These are phyloP conservation scores for Lagodon rhomboides DNA, from an alignment of 2,797 vertebrate species.

Conservation along the genomic window DNA sequence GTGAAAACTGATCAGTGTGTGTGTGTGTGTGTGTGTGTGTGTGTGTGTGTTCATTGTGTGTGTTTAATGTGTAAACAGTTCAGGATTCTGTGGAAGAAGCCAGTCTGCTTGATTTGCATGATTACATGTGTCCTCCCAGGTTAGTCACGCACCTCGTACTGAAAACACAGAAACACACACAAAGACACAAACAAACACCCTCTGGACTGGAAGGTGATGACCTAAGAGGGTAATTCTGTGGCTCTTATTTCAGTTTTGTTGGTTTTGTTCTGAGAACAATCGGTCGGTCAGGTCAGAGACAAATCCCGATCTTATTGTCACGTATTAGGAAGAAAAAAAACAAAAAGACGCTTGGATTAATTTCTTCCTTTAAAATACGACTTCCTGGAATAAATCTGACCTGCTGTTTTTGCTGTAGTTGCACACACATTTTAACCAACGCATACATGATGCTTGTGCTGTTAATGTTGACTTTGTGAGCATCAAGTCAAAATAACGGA, in stretches of 20 bases:
- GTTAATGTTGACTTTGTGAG: not conserved
- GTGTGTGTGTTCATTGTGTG: not conserved
- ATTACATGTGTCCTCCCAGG: not conserved
- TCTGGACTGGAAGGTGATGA: not conserved
- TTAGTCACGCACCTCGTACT: not conserved
- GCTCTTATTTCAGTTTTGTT: too few relatives aligned
- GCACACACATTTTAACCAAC: too few relatives aligned
- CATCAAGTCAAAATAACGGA: not conserved
- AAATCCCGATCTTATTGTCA: too few relatives aligned
- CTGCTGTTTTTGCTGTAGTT: too few relatives aligned
- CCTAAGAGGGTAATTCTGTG: not conserved
- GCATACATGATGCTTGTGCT: not conserved
- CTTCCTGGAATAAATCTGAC: too few relatives aligned
- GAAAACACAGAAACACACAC: not conserved
- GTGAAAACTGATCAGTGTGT: not conserved
- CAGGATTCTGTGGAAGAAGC: not conserved
- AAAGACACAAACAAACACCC: too few relatives aligned
- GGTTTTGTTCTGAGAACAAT: too few relatives aligned
- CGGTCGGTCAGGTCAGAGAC: too few relatives aligned
- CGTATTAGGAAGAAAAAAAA: too few relatives aligned
- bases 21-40: too few relatives aligned
- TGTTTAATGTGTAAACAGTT: not conserved
- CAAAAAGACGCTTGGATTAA: too few relatives aligned
- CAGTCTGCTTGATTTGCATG: not conserved
- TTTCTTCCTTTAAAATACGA: too few relatives aligned